phyloP scores from a whole-genome alignment of 2,113 vertebrate genomes.

The Scartelaos histophorus region DNA sequence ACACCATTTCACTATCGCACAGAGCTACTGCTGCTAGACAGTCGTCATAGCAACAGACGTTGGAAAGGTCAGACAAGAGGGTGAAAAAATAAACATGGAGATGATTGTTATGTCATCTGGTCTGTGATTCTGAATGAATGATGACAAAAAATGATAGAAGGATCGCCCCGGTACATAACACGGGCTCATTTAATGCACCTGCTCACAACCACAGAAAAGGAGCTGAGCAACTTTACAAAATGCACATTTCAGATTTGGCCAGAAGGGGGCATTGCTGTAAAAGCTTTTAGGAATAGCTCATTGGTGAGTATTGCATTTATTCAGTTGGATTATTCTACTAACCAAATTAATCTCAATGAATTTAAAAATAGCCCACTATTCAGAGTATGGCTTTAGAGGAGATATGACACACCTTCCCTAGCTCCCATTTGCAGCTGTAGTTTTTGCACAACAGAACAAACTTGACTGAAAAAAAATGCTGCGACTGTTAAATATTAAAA shows the following conservation, averaged over 20 bases:
- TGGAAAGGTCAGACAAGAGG: conserved; percentile 41
- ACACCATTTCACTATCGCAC: conserved; percentile 6
- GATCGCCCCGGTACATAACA: not conserved
- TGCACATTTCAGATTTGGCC: conserved; percentile 31
- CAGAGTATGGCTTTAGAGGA: conserved; percentile 20
- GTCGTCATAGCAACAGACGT: conserved; percentile 67
- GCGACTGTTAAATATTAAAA: not conserved
- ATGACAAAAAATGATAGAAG: not conserved
- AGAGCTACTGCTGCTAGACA: conserved; percentile 36
- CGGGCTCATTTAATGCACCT: not conserved
- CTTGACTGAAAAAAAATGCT: not conserved
- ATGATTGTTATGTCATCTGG: conserved; percentile 4
- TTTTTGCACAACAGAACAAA: not conserved
- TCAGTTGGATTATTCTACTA: conserved; percentile 19
- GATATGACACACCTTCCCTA: conserved; percentile 26
- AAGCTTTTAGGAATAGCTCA: conserved; percentile 16
- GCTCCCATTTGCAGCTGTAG: conserved; percentile 7
- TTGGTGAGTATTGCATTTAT: not conserved
- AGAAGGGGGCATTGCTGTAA: conserved; percentile 46
- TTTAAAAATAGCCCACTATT: conserved; percentile 32
- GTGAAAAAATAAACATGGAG: conserved; percentile 8
- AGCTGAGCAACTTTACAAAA: not conserved
- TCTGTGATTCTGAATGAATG: not conserved
- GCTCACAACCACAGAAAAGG: conserved; percentile 7
- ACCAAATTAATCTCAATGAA: conserved; percentile 40